Evolutionary conservation across 2,113 vertebrate species (phyloP), one percentile per base, ranked within the genome.

Genomic region (Neoarius graeffei): DNA sequence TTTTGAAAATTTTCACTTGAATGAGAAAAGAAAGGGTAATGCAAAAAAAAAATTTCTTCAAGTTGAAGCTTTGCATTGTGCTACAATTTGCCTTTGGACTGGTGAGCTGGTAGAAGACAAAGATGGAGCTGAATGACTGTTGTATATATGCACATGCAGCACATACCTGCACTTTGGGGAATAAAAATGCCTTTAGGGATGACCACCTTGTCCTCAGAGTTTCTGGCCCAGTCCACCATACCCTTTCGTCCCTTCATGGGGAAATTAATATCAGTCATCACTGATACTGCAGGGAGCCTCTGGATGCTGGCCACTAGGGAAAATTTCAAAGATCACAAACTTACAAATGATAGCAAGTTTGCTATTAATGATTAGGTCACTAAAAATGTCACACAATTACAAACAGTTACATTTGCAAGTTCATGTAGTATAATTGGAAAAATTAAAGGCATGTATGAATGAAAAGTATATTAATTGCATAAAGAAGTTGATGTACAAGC

Each of bases 241-340:
- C 99, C 98, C 94, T 99, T 99, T 90, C 98, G 96, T 91, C 99
- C 99, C 95, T 99, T 99, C 98, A 99, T 99, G 23, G 99, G 99
- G 92, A 99, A 99, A 95, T 97, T 99, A 94, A 99, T 99, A 94
- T 99, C 98, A 1, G 98, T 98, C 95, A 98, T 96, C 92, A 98
- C 98, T 30, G 98, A 99, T 79, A 98, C 96, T 30, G 98, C 98
- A 35, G 98, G 98, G 92, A 99, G 97, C 91, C 98, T 98, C 96
- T 99, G 98, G 94, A 99, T 99, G 94, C 97, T 99, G 91, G 98
- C 98, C 95, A 99, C 99, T 99, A 92, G 88, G 67, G 77, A 86
- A 91, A 81, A 90, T 94, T 35, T 90, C 8, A 91, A 59, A 82
- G 19, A 91, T 74, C 84, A 52, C 76, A 83, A 80, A 50, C 60